Conservation (phyloP, 2,113 vertebrate genomes). For the Chitala chitala region DNA sequence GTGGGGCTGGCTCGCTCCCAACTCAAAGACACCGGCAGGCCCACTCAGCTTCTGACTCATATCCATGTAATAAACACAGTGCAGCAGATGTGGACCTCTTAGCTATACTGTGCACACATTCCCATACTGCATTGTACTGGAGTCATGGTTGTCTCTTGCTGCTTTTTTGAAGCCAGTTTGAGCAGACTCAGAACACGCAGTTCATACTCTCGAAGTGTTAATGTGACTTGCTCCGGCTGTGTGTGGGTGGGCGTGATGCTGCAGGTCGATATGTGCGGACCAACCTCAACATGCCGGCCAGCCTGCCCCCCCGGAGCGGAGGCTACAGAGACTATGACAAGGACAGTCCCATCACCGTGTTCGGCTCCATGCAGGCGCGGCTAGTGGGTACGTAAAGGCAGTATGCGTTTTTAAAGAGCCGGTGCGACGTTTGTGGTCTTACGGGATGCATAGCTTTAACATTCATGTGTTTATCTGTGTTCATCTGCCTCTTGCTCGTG, state of each 20-base stretch:
- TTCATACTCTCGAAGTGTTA: background rate
- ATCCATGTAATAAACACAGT: too few relatives aligned
- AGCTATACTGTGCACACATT: too few relatives aligned
- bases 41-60: too few relatives aligned
- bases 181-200: too few relatives aligned
- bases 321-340: conserved; percentile 90
- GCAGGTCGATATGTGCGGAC: conserved; percentile 86
- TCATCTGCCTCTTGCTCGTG: background rate
- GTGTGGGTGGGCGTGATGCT: background rate
- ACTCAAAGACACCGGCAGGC: background rate
- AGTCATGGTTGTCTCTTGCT: too few relatives aligned
- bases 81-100: too few relatives aligned
- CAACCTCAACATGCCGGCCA: conserved; percentile 93
- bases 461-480: too few relatives aligned
- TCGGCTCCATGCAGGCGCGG: conserved; percentile 88
- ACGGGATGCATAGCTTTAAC: too few relatives aligned
- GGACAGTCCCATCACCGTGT: conserved; percentile 92
- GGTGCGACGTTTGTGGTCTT: too few relatives aligned
- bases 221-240: background rate
- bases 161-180: too few relatives aligned
- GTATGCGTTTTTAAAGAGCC: too few relatives aligned
- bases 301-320: conserved; percentile 77
- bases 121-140: too few relatives aligned
- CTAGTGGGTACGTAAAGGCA: conserved; percentile 75
- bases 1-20: background rate